Evolutionary conservation across 2,113 vertebrate species (phyloP).

Genomic region (Himantopus leucocephalus): DNA sequence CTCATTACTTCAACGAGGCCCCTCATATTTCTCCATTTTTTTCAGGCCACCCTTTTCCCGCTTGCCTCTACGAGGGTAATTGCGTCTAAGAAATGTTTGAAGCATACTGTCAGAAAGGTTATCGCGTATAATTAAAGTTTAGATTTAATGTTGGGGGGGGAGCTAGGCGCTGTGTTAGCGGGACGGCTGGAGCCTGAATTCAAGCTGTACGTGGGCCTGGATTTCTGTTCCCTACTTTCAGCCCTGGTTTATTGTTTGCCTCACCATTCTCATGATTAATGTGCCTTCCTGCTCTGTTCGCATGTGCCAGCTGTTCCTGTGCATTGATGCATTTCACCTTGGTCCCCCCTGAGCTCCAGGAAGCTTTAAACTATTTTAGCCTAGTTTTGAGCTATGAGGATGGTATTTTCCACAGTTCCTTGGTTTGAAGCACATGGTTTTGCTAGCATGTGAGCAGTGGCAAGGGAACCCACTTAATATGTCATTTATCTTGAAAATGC

Average conservation of each 20-base stretch:
- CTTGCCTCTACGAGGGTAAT: conserved; percentile 46
- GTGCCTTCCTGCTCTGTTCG: background rate
- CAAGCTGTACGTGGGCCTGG: background rate
- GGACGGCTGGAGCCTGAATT: conserved; percentile 10
- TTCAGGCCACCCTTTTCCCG: background rate
- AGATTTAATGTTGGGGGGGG: background rate
- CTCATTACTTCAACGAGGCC: conserved; percentile 47
- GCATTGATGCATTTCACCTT: background rate
- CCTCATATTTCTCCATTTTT: background rate
- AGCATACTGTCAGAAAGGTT: conserved; percentile 51
- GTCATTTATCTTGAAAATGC: background rate
- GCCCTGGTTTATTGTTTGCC: conserved; percentile 2
- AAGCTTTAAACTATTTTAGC: background rate
- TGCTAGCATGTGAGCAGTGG: background rate
- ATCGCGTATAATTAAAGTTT: conserved; percentile 36
- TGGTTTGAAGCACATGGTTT: background rate
- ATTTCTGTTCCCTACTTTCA: background rate
- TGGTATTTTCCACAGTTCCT: background rate
- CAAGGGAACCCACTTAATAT: background rate
- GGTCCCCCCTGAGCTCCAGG: background rate
- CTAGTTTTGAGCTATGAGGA: background rate
- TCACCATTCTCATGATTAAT: background rate
- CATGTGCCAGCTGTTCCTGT: background rate
- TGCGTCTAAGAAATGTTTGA: conserved; percentile 33
- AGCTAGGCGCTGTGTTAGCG: background rate